Evolutionary conservation across 2,888 invertebrate species (phyloP), one percentile per base, ranked within the genome.

Genomic region (Halictus quadricinctus): DNA sequence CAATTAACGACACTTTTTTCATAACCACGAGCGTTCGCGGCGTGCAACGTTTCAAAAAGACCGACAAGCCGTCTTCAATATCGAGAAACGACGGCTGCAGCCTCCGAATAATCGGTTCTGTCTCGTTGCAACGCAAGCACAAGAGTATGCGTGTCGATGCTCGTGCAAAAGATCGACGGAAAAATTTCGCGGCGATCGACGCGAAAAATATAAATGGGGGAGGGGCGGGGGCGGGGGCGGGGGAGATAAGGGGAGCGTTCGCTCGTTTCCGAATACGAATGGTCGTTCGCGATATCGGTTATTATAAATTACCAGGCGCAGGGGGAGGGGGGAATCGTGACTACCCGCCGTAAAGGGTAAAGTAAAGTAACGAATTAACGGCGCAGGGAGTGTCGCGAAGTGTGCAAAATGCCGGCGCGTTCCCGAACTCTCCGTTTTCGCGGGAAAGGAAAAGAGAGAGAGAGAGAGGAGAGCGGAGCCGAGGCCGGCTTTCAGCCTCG

Each of bases 351-450:
- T 89, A 90, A 90, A 90, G 91, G 91, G 90, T 87, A 89, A 90
- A 91, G 91, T 90, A 90, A 90, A 90, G 88, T 90, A 90, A 90
- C 88, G 91, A 90, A 91, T 90, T 90, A 90, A 90, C 90, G 91
- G 91, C 87, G 83, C 84, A 86, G 88, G 90, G 90, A 91, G 90
- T 91, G 90, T 91, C 90, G 90, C 87, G 76, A 85, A 87, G 90
- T 89, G 91, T 89, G 90, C 81, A 90, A 90, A 91, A 88, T 88
- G 90, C 91, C 90, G 88, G 64, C 64, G 88, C 85, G 91, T 87
- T 87, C 87, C 72, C 66, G 84, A 84, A 58, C 58, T n/a, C 58
- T 58, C 58, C n/a, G 58, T 58, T 58, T 58, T n/a, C n/a, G 21
- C 58, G n/a, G 58, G 79, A 36, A 36, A 36, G 36, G 36, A 1